Base-by-base conservation (phyloP, 2,888 invertebrate genomes). In the Eupelmus urozonus region DNA sequence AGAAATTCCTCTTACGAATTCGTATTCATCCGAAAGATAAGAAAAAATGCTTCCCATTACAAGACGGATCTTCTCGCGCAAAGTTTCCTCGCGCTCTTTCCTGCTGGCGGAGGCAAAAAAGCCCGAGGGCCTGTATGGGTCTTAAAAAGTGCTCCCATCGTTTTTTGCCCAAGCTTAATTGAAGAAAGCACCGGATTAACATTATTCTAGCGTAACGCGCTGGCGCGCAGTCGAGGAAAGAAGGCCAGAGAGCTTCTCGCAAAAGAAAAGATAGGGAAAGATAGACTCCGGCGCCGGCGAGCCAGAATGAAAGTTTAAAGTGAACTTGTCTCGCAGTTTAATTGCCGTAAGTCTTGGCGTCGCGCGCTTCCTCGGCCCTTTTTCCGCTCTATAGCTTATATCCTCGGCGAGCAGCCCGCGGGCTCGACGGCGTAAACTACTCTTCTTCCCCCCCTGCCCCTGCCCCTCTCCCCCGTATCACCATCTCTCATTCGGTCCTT, bases 151-250 rank as follows among this genome's bases (percentile, higher is more conserved):
- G 57, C 57, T 53, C 53, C 57, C 60, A 25, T 66, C 74, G 34
- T 27, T 62, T 53, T 67, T 53, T 20, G 42, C 49, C 59, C 49
- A 7, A 42, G 67, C 67, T 62, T 69, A 69, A 78, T 73, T 69
- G 67, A 73, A 67, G 78, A 67, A 78, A 78, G 78, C 71, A 60
- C 59, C 66, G 59, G 66, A 77, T 77, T 77, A 77, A 71, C 40
- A 29, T 66, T 72, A 72, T 60, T 67, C 77, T 18, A 57, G 57
- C 40, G 71, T 66, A 60, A 60, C 73, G 55, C 63, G 25, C 23
- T 7, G 11, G 16, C 25, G 40, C 25, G 20, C 42, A 1, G 23
- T 9, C 53, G 23, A 25, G 34, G 55, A 49, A 62, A 60, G 34
- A 20, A 45, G 13, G n/a, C n/a, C n/a, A n/a, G n/a, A n/a, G 16